phyloP scores from a whole-genome alignment of 1,140 invertebrate genomes.

The Bursaphelenchus mucronatus region DNA sequence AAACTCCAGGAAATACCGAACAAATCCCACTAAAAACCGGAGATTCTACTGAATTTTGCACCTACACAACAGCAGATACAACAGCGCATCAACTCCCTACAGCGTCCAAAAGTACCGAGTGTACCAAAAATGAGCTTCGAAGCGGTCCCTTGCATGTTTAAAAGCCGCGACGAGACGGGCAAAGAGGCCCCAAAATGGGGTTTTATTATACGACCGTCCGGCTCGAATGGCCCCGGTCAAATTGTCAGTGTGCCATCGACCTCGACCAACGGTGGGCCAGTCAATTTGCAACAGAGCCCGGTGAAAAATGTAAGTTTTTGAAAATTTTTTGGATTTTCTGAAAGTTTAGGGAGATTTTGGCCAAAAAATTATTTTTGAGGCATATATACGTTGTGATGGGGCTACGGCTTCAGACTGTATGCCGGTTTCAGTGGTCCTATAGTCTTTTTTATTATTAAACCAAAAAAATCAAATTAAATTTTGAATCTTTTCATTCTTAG shows the following conservation, averaged over 20 bases:
- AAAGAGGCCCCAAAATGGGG: conserved; percentile 39
- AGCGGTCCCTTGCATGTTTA: conserved; percentile 40
- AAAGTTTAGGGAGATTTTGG: neutral
- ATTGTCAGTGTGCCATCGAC: neutral
- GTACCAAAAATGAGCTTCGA: conserved; percentile 38
- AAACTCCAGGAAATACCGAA: no score
- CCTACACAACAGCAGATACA: no score
- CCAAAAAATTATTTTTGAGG: neutral
- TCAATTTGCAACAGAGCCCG: neutral
- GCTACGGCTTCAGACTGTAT: no score
- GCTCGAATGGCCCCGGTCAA: neutral
- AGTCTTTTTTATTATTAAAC: no score
- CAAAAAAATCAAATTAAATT: no score
- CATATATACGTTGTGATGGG: no score
- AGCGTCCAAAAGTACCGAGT: no score
- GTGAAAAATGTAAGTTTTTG: neutral
- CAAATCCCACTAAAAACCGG: no score
- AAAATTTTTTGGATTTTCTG: neutral
- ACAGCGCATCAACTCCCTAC: no score
- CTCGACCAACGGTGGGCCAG: neutral
- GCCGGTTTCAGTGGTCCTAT: no score
- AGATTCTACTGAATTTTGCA: no score
- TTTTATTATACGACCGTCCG: conserved; percentile 32
- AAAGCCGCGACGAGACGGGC: conserved; percentile 33
- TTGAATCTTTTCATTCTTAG: no score